Evolutionary conservation across 2,113 vertebrate species (phyloP).

Genomic region (Epinephelus lanceolatus): DNA sequence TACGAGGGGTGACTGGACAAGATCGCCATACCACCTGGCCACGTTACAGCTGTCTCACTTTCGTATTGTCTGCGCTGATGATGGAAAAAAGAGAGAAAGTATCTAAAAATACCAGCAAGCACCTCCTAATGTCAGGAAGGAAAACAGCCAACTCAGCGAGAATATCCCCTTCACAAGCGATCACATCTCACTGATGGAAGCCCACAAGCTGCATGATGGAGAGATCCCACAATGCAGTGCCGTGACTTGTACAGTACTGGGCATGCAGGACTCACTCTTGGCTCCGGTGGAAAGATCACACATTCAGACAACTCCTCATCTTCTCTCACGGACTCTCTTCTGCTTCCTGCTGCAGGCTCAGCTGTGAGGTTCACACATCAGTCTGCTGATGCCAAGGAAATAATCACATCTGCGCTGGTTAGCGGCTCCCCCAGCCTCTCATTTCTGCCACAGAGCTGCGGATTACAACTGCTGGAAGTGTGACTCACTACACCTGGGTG

Average conservation of each 20-base stretch:
- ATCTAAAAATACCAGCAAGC: slow-evolving; percentile 65
- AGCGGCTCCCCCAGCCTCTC: neutral
- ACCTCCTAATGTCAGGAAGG: slow-evolving; percentile 49
- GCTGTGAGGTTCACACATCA: slow-evolving; percentile 51
- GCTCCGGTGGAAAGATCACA: slow-evolving; percentile 36
- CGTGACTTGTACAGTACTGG: slow-evolving; percentile 26
- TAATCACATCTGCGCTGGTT: slow-evolving; percentile 19
- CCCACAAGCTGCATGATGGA: slow-evolving; percentile 40
- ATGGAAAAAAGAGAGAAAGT: slow-evolving; percentile 35
- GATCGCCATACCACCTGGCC: slow-evolving; percentile 33
- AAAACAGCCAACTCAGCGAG: slow-evolving; percentile 70
- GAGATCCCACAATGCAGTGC: slow-evolving; percentile 67
- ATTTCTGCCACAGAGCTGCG: neutral
- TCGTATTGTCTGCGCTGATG: slow-evolving; percentile 57
- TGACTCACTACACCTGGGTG: slow-evolving; percentile 36
- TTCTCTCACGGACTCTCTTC: slow-evolving; percentile 30
- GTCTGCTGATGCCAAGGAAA: neutral
- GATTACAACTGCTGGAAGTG: slow-evolving; percentile 24
- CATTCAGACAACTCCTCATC: slow-evolving; percentile 26
- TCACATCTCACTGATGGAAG: slow-evolving; percentile 41
- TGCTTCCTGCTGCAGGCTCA: slow-evolving; percentile 32
- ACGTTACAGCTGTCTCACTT: slow-evolving; percentile 46
- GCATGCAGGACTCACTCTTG: slow-evolving; percentile 24
- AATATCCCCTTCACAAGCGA: slow-evolving; percentile 71
- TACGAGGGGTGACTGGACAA: slow-evolving; percentile 42